Conservation (phyloP, 2,888 invertebrate species). For the Campopleginae sp. region DNA sequence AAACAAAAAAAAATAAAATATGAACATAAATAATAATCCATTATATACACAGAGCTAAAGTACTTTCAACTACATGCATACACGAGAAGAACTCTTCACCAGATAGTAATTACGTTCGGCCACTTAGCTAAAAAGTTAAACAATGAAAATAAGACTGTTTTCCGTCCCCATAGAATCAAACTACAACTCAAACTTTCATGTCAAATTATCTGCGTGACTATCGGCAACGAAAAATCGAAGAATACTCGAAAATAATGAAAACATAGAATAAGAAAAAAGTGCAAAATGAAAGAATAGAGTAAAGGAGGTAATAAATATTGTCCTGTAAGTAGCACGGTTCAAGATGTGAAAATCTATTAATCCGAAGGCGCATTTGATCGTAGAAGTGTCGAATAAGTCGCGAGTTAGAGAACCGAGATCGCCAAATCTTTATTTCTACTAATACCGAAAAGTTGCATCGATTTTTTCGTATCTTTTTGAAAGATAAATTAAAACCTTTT, state of each 20-base stretch:
- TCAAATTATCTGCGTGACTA: slow-evolving; percentile 61
- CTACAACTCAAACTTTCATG: slow-evolving; percentile 58
- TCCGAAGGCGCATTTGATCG: slow-evolving; percentile 1
- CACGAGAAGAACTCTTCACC: slow-evolving; percentile 67
- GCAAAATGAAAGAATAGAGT: slow-evolving; percentile 56
- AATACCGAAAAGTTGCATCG: slow-evolving; percentile 66
- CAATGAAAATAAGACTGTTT: slow-evolving; percentile 32
- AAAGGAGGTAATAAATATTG: slow-evolving; percentile 53
- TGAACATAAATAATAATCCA: slow-evolving; percentile 12
- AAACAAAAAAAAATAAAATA: slow-evolving; percentile 39
- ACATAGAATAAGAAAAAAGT: slow-evolving; percentile 36
- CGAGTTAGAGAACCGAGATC: slow-evolving; percentile 73
- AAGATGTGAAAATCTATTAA: neutral
- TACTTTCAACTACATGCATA: slow-evolving; percentile 68
- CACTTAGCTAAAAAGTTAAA: slow-evolving; percentile 50
- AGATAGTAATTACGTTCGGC: slow-evolving; percentile 57
- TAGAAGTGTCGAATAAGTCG: slow-evolving; percentile 33
- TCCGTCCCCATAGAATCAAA: slow-evolving; percentile 62
- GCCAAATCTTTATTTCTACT: slow-evolving; percentile 71
- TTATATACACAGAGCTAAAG: slow-evolving; percentile 63
- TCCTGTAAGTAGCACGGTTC: slow-evolving; percentile 44
- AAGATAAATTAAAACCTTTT: slow-evolving; percentile 56
- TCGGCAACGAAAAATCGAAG: slow-evolving; percentile 52
- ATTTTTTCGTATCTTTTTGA: slow-evolving; percentile 16
- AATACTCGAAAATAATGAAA: neutral